Evolutionary conservation across 2,888 invertebrate species (phyloP).

Genomic region (Parascotia fuliginaria): DNA sequence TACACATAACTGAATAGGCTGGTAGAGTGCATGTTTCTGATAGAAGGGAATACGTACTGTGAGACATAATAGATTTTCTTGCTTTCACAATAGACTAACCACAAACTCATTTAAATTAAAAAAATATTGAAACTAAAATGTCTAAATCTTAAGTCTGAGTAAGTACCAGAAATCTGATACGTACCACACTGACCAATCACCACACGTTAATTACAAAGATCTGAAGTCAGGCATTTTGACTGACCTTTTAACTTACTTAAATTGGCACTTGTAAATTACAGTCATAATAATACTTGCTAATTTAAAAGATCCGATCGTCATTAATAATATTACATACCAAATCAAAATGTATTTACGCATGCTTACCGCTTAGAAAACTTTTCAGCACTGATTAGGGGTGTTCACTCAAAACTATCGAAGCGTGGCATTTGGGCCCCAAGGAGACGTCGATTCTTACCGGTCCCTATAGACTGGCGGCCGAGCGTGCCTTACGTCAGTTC

Average conservation of each 20-base stretch:
- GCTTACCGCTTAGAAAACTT: slow-evolving; percentile 44
- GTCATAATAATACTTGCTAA: neutral
- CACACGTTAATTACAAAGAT: too few species aligned
- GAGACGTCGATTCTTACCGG: slow-evolving; percentile 55
- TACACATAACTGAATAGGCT: neutral
- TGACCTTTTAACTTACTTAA: too few species aligned
- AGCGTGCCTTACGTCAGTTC: slow-evolving; percentile 69
- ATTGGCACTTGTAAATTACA: neutral
- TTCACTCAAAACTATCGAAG: slow-evolving; percentile 53
- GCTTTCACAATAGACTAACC: too few species aligned
- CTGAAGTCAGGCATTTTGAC: too few species aligned
- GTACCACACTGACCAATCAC: too few species aligned
- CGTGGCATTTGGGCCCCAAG: slow-evolving; percentile 56
- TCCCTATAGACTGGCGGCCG: slow-evolving; percentile 57
- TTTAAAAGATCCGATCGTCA: slow-evolving; percentile 7
- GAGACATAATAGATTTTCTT: too few species aligned
- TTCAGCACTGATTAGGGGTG: slow-evolving; percentile 45
- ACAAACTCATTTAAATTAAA: too few species aligned
- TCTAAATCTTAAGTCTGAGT: too few species aligned
- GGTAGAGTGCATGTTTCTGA: too few species aligned
- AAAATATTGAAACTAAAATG: too few species aligned
- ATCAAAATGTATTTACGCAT: slow-evolving; percentile 41
- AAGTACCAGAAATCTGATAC: too few species aligned
- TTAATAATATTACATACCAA: slow-evolving; percentile 19
- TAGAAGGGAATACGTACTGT: too few species aligned